A percentile compares a stretch with the other conserved stretches of the same genome.
phyloP scores from a whole-genome alignment of 2,113 vertebrate species.

The Syngnathus floridae region DNA sequence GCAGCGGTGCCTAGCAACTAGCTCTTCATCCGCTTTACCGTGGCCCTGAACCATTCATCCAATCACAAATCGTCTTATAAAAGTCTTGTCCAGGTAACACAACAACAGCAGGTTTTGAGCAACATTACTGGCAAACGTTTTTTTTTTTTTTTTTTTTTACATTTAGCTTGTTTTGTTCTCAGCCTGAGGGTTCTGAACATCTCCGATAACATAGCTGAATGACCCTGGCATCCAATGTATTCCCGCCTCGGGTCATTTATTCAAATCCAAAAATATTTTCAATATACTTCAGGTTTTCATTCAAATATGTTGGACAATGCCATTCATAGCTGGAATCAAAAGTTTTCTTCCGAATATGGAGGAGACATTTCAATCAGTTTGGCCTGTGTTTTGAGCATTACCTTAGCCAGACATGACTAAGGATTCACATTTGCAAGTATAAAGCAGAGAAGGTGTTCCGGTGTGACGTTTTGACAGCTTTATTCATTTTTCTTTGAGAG shows the following conservation, averaged over 20 bases:
- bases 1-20: neutral
- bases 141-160: neutral
- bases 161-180: neutral
- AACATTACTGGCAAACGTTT: neutral
- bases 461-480: constrained; percentile 53
- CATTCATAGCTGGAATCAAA: neutral
- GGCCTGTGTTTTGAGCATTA: neutral
- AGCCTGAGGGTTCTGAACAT: neutral
- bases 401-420: neutral
- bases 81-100: neutral
- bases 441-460: constrained; percentile 32
- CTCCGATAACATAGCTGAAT: neutral
- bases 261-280: neutral
- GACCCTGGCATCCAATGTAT: neutral
- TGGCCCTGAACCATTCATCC: too few relatives aligned
- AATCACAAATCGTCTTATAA: too few relatives aligned
- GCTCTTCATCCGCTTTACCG: too few relatives aligned
- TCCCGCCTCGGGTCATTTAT: neutral
- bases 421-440: neutral
- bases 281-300: neutral
- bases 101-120: neutral
- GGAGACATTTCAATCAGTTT: neutral
- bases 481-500: constrained; percentile 37
- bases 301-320: neutral
- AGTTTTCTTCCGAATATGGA: neutral